Percentiles rank a stretch among this genome's conserved stretches.
These are phyloP conservation scores for Trididemnum clinides DNA, from an alignment of 23 tunicate genomes.

Conservation along the genomic window DNA sequence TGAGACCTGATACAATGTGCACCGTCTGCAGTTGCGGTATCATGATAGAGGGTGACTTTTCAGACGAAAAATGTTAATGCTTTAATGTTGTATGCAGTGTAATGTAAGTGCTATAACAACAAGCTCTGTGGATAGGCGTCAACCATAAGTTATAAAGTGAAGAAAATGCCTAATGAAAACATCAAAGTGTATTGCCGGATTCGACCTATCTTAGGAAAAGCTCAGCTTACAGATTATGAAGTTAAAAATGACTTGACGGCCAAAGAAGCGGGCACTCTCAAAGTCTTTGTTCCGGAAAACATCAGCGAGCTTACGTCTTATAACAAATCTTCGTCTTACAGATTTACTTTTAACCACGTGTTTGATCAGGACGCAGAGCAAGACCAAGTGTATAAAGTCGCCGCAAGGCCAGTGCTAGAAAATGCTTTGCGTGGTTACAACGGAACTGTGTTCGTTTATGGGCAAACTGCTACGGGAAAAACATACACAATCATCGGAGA, in stretches of 20 bases:
- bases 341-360: constrained; percentile 60
- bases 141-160: too few species aligned
- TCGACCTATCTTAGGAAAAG: neutral
- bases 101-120: too few species aligned
- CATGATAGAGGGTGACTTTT: too few species aligned
- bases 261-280: neutral
- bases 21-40: too few species aligned
- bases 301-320: neutral
- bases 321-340: constrained; percentile 23
- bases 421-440: constrained; percentile 76
- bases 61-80: too few species aligned
- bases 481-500: constrained; percentile 84
- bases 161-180: constrained; percentile 1
- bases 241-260: neutral
- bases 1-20: too few species aligned
- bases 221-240: neutral
- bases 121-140: too few species aligned
- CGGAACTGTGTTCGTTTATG: constrained; percentile 97
- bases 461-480: constrained; percentile 97
- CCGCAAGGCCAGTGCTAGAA: constrained; percentile 78
- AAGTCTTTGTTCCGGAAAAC: constrained; percentile 40
- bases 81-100: too few species aligned
- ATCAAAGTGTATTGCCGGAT: constrained; percentile 23
- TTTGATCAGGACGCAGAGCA: constrained; percentile 78
- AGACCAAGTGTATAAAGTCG: constrained; percentile 59